Percentiles rank a stretch among this genome's conserved stretches.
Evolutionary conservation across 2,888 invertebrate species (phyloP).

Genomic region (Neoascia interrupta): DNA sequence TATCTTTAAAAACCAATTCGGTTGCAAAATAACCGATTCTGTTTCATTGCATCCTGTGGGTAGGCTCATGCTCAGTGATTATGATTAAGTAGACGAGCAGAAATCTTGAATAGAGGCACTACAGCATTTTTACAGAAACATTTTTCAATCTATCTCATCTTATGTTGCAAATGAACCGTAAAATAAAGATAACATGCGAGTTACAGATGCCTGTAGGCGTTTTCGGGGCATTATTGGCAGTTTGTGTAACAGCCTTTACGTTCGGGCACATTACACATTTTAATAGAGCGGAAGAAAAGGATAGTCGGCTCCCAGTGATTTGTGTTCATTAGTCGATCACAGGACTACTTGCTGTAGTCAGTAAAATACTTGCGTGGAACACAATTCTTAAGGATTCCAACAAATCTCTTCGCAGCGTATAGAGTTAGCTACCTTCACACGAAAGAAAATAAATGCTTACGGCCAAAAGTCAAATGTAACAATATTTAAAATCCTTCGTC

Average conservation of each 20-base stretch:
- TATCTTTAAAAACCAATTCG: too few relatives aligned
- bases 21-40: too few relatives aligned
- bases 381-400: too few relatives aligned
- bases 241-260: constrained; percentile 38
- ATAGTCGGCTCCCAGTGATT: constrained; percentile 24
- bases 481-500: not conserved
- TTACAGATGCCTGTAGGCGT: constrained; percentile 29
- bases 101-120: too few relatives aligned
- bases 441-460: not conserved
- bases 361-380: too few relatives aligned
- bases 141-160: constrained; percentile 51
- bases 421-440: not conserved
- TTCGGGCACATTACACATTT: constrained; percentile 28
- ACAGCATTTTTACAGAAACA: constrained; percentile 55
- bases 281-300: constrained; percentile 4
- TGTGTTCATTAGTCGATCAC: constrained; percentile 48
- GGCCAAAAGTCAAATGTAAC: too few relatives aligned
- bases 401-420: too few relatives aligned
- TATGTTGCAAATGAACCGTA: constrained; percentile 60
- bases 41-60: too few relatives aligned
- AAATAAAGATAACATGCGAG: constrained; percentile 63
- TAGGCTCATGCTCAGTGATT: too few relatives aligned
- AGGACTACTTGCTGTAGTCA: constrained; percentile 47
- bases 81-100: too few relatives aligned
- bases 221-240: constrained; percentile 37